phyloP scores from a whole-genome alignment of 2,113 vertebrate species.

The Columbina picui region DNA sequence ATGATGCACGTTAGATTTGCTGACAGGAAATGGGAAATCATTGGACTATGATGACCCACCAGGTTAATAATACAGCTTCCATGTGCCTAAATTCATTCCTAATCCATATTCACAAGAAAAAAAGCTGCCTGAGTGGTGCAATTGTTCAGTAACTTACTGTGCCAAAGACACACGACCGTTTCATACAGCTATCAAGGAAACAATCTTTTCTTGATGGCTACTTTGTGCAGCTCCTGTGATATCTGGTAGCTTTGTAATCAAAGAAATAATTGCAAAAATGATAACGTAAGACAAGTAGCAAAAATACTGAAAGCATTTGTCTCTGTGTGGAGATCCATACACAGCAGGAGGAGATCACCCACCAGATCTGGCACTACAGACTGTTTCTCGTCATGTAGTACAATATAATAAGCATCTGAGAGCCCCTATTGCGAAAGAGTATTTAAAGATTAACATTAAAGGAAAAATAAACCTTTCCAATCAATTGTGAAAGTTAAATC shows the following conservation, averaged over 20 bases:
- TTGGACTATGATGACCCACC: neutral
- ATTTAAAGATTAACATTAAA: slow-evolving; percentile 38
- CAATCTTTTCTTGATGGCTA: neutral
- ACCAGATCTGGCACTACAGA: neutral
- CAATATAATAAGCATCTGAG: neutral
- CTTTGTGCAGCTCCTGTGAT: neutral
- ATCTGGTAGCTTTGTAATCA: neutral
- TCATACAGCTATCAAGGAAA: neutral
- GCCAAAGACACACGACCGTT: neutral
- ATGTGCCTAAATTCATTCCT: neutral
- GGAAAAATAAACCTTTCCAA: slow-evolving; percentile 22
- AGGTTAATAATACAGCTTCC: neutral
- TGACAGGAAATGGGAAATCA: neutral
- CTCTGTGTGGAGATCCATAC: neutral
- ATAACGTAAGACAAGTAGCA: neutral
- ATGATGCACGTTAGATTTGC: neutral
- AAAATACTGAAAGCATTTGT: neutral
- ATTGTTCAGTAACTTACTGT: neutral
- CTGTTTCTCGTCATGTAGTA: neutral
- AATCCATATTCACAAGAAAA: neutral
- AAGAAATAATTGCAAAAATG: neutral
- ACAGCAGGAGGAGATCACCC: neutral
- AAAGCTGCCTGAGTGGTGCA: neutral
- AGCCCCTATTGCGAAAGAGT: neutral
- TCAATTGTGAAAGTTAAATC: slow-evolving; percentile 32